Base-by-base conservation (phyloP, 2,797 vertebrate genomes). In the Cirrhinus molitorella region DNA sequence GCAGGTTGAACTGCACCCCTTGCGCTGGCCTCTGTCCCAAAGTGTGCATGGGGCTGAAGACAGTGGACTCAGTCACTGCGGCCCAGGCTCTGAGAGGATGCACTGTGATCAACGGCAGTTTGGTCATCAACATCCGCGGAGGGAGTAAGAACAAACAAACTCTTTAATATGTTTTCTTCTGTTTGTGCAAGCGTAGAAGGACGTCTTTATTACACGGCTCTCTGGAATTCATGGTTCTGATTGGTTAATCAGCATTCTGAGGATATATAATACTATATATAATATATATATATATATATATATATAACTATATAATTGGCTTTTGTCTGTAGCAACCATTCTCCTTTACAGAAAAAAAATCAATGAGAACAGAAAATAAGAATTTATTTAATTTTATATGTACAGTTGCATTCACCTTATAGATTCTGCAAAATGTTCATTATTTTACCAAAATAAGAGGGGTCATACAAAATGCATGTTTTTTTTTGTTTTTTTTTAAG, bases 21-120 rank as follows among this genome's bases (percentile, higher is more conserved):
- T 99, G 98, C 0, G 95, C 95, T 0, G 98, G 98, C 4, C 96
- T 96, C 17, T 99, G 98, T 70, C 98, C 98, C 0, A 99, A 99
- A 88, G 94, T 99, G 1, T 99, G 98, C 2, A 94, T 96, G 89
- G 96, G 96, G 0, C 91, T 95, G 89, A 97, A 99, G 90, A 95
- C 92, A 0, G 96, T 99, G 5, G 98, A 99, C 86, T 99, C 98
- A 0, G 96, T 99, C 89, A 99, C 95, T 0, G 95, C 97, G 0
- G 97, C 97, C 0, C 98, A 99, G 94, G 96, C 93, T 78, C 93
- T 99, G 10, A 95, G 96, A 5, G 97, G 98, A 89, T 99, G 98
- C 94, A 99, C 98, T 0, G 89, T 99, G 0, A 77, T 99, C 51
- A 98, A 98, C 0, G 98, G 98, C 14, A 99, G 97, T 91, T 90